Evolutionary conservation across 1,140 invertebrate species (phyloP).

Genomic region (Leptopilina boulardi): DNA sequence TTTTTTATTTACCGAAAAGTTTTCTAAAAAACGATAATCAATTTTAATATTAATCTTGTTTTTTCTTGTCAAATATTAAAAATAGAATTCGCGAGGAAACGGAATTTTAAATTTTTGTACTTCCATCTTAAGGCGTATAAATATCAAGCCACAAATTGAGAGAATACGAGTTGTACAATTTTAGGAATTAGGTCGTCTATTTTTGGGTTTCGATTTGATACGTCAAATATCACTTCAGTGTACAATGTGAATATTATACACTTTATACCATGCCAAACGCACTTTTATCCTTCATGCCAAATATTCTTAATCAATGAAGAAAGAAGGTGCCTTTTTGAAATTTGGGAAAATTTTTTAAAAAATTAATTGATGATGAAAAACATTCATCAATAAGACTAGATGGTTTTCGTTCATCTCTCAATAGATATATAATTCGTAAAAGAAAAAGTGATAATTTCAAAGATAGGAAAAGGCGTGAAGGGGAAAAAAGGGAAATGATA

Average conservation of each 20-base stretch:
- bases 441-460: neutral
- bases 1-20: no score
- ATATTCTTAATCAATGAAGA: neutral
- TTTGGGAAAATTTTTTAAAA: no score
- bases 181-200: slow-evolving; percentile 10
- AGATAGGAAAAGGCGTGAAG: neutral
- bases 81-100: no score
- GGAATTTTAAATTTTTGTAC: neutral
- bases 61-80: no score
- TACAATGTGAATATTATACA: neutral
- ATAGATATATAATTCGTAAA: neutral
- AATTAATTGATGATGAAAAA: no score
- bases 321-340: neutral
- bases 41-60: no score
- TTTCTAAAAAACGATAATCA: no score
- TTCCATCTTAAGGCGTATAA: neutral
- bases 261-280: neutral
- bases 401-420: no score
- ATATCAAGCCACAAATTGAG: neutral
- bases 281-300: neutral
- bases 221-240: slow-evolving; percentile 2
- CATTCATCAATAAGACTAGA: no score
- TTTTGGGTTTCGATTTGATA: slow-evolving; percentile 7
- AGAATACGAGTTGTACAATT: neutral
- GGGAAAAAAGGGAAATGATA: slow-evolving; percentile 26